Conservation (phyloP, 2,797 vertebrate species). For the Hybognathus amarus region DNA sequence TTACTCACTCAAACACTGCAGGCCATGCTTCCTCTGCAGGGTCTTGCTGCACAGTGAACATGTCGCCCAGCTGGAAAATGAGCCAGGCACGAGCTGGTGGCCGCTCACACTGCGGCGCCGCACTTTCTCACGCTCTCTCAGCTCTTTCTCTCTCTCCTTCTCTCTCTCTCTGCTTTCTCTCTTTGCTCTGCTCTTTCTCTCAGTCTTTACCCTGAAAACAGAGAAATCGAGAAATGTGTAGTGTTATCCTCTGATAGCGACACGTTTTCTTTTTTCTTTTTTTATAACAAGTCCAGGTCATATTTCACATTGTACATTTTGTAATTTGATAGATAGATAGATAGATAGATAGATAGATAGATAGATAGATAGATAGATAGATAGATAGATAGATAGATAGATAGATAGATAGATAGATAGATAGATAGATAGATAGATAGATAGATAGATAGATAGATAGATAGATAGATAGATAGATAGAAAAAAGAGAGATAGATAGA, state of each 20-base stretch:
- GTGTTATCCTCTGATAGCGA: neutral
- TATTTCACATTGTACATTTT: too few species aligned
- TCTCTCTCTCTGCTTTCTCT: slow-evolving; percentile 75
- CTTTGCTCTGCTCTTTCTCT: slow-evolving; percentile 83
- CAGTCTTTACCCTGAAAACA: slow-evolving; percentile 88
- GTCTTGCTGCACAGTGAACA: slow-evolving; percentile 90
- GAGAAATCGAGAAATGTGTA: neutral
- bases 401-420: too few species aligned
- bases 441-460: too few species aligned
- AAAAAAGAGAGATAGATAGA: too few species aligned
- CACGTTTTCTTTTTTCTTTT: neutral
- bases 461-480: too few species aligned
- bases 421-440: too few species aligned
- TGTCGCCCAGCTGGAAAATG: slow-evolving; percentile 83
- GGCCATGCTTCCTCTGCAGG: slow-evolving; percentile 85
- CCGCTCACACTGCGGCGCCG: slow-evolving; percentile 70
- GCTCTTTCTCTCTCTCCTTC: slow-evolving; percentile 79
- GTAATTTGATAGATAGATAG: too few species aligned
- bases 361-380: too few species aligned
- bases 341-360: too few species aligned
- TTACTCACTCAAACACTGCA: slow-evolving; percentile 92
- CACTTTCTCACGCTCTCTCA: slow-evolving; percentile 74
- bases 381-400: too few species aligned
- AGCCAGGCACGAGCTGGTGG: slow-evolving; percentile 83
- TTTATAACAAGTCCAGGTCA: neutral